Percentiles rank a stretch among this genome's conserved stretches.
Conservation (phyloP, 2,113 vertebrate genomes). For the Xenopus tropicalis region DNA sequence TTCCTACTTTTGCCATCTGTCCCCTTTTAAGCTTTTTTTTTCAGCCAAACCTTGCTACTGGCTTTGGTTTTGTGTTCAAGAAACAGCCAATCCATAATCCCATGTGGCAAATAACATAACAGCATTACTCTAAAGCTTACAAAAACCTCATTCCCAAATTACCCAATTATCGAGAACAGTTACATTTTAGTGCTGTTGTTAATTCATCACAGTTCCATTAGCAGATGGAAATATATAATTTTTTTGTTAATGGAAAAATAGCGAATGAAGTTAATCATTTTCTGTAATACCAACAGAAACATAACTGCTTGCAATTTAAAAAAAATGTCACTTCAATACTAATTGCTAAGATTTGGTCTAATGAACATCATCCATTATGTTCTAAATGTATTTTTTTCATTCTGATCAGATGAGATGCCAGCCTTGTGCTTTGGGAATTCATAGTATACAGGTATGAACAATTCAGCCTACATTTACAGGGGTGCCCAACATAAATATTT, state of each 20-base stretch:
- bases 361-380: conserved; percentile 26
- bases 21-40: conserved; percentile 15
- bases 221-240: conserved; percentile 46
- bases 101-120: conserved; percentile 37
- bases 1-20: conserved; percentile 1
- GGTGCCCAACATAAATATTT: too few species aligned
- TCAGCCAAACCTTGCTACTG: conserved; percentile 18
- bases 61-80: conserved; percentile 3
- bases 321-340: conserved; percentile 27
- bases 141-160: conserved; percentile 42
- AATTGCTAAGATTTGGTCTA: conserved; percentile 21
- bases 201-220: conserved; percentile 47
- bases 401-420: background rate
- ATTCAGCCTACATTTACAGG: too few species aligned
- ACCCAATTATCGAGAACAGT: conserved; percentile 45
- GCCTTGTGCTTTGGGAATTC: background rate
- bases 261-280: conserved; percentile 9
- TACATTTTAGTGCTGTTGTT: conserved; percentile 31
- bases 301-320: conserved; percentile 40
- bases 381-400: conserved; percentile 1
- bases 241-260: conserved; percentile 45
- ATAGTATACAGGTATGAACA: background rate
- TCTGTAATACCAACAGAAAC: conserved; percentile 38
- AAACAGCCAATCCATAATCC: conserved; percentile 18
- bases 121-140: conserved; percentile 18